Evolutionary conservation across 2,888 invertebrate species (phyloP).

Genomic region (Hypena proboscidalis): DNA sequence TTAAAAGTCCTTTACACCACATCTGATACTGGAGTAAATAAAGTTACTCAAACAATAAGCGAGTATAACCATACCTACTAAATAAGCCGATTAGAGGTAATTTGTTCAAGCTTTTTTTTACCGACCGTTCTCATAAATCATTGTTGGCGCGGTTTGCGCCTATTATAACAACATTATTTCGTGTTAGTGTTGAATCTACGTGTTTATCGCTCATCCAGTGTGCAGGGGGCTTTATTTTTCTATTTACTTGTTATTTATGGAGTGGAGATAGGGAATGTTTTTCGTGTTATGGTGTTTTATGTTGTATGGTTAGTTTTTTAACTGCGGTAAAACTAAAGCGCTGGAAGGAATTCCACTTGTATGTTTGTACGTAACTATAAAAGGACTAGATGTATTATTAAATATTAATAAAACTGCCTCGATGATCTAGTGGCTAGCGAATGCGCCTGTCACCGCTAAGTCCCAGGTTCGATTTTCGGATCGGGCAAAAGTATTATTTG

Average conservation of each 20-base stretch:
- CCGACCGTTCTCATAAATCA: conserved; percentile 34
- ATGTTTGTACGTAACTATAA: no score
- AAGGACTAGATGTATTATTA: no score
- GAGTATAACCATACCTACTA: conserved; percentile 15
- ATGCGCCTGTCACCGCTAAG: no score
- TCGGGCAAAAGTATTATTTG: no score
- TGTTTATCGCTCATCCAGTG: conserved; percentile 48
- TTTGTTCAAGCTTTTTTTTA: conserved; percentile 24
- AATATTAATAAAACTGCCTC: no score
- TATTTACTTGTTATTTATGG: conserved; percentile 47
- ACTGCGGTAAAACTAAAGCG: background rate
- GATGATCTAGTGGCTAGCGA: no score
- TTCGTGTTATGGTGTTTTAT: conserved; percentile 4
- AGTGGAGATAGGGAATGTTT: conserved; percentile 16
- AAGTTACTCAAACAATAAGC: background rate
- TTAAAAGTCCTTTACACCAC: no score
- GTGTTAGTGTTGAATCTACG: conserved; percentile 49
- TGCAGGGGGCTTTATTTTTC: conserved; percentile 51
- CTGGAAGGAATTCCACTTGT: no score
- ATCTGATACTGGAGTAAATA: no score
- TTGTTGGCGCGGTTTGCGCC: conserved; percentile 39
- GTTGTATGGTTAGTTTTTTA: conserved; percentile 3
- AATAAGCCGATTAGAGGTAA: conserved; percentile 38
- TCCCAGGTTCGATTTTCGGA: no score
- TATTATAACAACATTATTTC: conserved; percentile 52